Conservation (phyloP, 64 coral and sea anemone genomes). For the Montipora efflorescens region DNA sequence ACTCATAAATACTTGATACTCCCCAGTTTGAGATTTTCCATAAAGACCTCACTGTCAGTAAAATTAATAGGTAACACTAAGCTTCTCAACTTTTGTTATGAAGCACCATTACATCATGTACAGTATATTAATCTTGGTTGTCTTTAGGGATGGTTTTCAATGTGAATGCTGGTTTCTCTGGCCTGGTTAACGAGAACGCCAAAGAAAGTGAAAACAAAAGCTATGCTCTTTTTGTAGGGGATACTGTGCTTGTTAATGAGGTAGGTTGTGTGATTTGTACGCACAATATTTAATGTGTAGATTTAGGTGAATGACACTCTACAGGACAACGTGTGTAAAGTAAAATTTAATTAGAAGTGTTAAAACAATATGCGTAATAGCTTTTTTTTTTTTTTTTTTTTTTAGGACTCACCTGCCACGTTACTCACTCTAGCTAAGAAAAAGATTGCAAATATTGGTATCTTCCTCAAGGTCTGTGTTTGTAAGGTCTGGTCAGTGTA, state of each 20-base stretch:
- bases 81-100: too few relatives aligned
- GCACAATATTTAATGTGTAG: too few relatives aligned
- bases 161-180: slow-evolving; percentile 91
- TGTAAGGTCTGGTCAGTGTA: not conserved
- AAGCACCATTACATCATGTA: too few relatives aligned
- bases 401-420: slow-evolving; percentile 82
- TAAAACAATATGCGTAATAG: not conserved
- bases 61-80: too few relatives aligned
- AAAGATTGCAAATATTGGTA: slow-evolving; percentile 98
- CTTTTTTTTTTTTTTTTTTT: not conserved
- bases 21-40: too few relatives aligned
- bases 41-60: too few relatives aligned
- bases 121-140: not conserved
- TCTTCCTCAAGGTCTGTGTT: slow-evolving; percentile 90
- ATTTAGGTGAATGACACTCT: too few relatives aligned
- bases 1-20: too few relatives aligned
- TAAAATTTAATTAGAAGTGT: not conserved
- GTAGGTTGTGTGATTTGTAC: slow-evolving; percentile 19
- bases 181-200: slow-evolving; percentile 72
- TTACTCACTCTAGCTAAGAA: slow-evolving; percentile 96
- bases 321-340: too few relatives aligned
- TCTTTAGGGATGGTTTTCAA: slow-evolving; percentile 97
- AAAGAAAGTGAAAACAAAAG: slow-evolving; percentile 74
- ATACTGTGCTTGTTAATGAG: slow-evolving; percentile 95
- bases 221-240: slow-evolving; percentile 96